Evolutionary conservation across 2,113 vertebrate species (phyloP), one percentile per base, ranked within the genome.

Genomic region (Sturnus vulgaris): DNA sequence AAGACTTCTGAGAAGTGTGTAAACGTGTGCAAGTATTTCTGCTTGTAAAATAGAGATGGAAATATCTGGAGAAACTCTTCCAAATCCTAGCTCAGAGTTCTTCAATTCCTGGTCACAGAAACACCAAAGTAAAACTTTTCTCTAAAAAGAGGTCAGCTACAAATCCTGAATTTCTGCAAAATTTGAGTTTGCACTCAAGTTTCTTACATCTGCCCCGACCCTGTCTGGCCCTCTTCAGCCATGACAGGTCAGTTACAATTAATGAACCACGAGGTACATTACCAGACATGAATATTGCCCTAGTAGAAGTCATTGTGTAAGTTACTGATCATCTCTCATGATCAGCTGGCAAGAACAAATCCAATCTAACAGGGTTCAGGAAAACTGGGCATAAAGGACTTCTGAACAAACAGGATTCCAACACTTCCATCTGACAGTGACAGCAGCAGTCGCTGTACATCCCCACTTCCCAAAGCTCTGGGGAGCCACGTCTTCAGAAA

Each of bases 401-500:
- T 37, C 72, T 42, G 55, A 96, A 83, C 55, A 80, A 37, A 10
- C 11, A 76, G 52, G 39, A 72, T 77, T 60, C 75, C 89, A 93
- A 47, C 42, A 19, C 39, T 80, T 95, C 33, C 39, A 35, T 31
- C 1, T 0, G 37, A 61, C 60, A 61, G n/a, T 53, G 90, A 82
- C 90, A 85, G 88, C 81, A 78, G 91, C 91, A 91, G 94, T 91
- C 13, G 6, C 90, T 86, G 76, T 21, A 75, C 61, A 90, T 22
- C 25, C 39, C 21, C 80, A 28, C 86, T 90, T 68, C 88, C 77
- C 88, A 87, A 68, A 88, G 68, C 91, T 91, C 61, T 39, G 75
- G 79, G 91, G 88, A 96, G 33, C 37, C 44, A 35, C 65, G 90
- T 53, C 76, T 95, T 77, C 85, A 91, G 91, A 94, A 95, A 88